Conservation (phyloP, 2,888 invertebrate species). For the Platerodrilus igneus region DNA sequence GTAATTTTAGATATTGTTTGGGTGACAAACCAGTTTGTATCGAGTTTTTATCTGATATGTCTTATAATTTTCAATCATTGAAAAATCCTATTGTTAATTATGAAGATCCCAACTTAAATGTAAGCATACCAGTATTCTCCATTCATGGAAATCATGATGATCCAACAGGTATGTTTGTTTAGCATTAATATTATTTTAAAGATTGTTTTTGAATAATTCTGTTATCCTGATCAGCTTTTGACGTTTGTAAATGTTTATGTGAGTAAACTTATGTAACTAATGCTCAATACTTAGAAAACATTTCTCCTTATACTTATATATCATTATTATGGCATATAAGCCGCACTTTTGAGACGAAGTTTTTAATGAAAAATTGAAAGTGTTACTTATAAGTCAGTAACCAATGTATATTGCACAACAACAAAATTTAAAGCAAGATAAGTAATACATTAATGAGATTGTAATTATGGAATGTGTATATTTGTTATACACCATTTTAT, state of each 20-base stretch:
- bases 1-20: slow-evolving; percentile 50
- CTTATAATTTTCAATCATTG: slow-evolving; percentile 68
- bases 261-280: slow-evolving; percentile 4
- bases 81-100: slow-evolving; percentile 77
- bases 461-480: too few species aligned
- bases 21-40: slow-evolving; percentile 59
- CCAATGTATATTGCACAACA: too few species aligned
- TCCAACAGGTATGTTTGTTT: slow-evolving; percentile 60
- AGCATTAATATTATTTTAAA: slow-evolving; percentile 8
- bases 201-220: slow-evolving; percentile 5
- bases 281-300: slow-evolving; percentile 3
- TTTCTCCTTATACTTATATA: too few species aligned
- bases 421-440: too few species aligned
- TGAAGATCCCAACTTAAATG: slow-evolving; percentile 91
- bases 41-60: slow-evolving; percentile 82
- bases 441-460: too few species aligned
- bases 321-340: too few species aligned
- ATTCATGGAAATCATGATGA: slow-evolving; percentile 99
- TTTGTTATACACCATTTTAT: too few species aligned
- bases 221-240: too few species aligned
- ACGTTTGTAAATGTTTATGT: too few species aligned
- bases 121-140: slow-evolving; percentile 88
- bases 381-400: too few species aligned
- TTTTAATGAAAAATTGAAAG: too few species aligned
- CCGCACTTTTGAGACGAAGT: too few species aligned